Evolutionary conservation across 2,888 invertebrate species (phyloP).

Genomic region (Phaedon cochleariae): DNA sequence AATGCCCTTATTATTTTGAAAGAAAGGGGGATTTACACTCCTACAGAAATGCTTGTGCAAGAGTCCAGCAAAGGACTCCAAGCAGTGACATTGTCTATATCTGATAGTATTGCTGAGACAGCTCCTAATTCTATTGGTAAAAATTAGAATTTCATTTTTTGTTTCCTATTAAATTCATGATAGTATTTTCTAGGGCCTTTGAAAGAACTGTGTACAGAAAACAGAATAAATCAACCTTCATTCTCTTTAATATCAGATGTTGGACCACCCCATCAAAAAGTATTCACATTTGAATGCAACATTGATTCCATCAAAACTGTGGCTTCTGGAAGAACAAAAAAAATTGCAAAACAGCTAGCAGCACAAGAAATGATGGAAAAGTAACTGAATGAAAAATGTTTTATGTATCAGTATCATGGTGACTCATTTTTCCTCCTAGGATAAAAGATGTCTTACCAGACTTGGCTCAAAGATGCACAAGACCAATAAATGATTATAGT

Average conservation of each 20-base stretch:
- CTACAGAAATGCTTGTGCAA: constrained; percentile 46
- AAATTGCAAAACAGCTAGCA: constrained; percentile 71
- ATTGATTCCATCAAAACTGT: constrained; percentile 66
- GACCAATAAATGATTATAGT: constrained; percentile 27
- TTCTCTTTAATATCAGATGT: constrained; percentile 69
- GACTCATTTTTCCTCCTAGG: constrained; percentile 41
- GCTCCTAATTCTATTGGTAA: constrained; percentile 42
- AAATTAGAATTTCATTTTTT: not conserved
- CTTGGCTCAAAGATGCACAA: constrained; percentile 34
- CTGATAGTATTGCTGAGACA: constrained; percentile 27
- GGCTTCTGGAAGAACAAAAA: constrained; percentile 70
- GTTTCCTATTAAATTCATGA: not conserved
- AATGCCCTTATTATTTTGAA: constrained; percentile 62
- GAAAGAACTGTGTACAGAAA: constrained; percentile 61
- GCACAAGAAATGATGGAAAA: constrained; percentile 63
- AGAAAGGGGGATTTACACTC: constrained; percentile 55
- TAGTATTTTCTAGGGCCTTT: constrained; percentile 44
- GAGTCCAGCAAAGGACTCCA: constrained; percentile 44
- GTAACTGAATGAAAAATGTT: too few relatives aligned
- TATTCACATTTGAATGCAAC: constrained; percentile 69
- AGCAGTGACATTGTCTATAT: too few relatives aligned
- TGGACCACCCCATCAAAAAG: constrained; percentile 73
- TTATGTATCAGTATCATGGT: too few relatives aligned
- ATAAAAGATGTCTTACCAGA: constrained; percentile 48
- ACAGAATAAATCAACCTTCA: constrained; percentile 64